Evolutionary conservation across 2,797 vertebrate genomes (phyloP), one percentile per base, ranked within the genome.

Genomic region (Tiaroga cobitis): DNA sequence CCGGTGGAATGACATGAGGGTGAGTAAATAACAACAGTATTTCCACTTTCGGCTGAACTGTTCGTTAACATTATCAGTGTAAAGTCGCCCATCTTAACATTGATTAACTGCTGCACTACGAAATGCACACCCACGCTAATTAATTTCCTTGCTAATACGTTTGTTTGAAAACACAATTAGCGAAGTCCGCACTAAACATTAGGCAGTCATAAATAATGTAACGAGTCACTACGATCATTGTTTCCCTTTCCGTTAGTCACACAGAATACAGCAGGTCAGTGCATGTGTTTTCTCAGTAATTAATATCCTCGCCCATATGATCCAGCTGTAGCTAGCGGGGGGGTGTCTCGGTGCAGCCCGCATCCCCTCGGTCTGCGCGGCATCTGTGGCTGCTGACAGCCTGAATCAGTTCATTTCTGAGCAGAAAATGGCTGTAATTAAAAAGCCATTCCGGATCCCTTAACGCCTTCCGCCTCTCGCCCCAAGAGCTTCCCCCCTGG

Each of bases 391-490:
- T 29, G 29, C 65, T 85, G 87, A 89, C 80, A 85, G 86, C 56
- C 34, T 43, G 70, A 51, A 84, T 89, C 85, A 75, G 76, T 89
- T 87, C 72, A 65, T 85, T 84, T 82, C 80, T 78, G 59, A 59
- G 82, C 61, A 85, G 81, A 82, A 81, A 83, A 82, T 67, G 70
- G 26, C 43, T 75, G 85, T 85, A 86, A 91, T 90, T 89, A 91
- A 88, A 88, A 90, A 88, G 81, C 54, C 79, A 87, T 91, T 88
- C 54, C 73, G 73, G 67, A 87, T 88, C 69, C 83, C 78, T 68
- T 72, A 84, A 82, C 34, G 70, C 49, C 63, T 69, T 51, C 83
- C 16, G 32, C 54, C 76, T 34, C 83, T 69, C 21, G 39, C 54
- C 18, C 59, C 56, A 80, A 70, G 65, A 85, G 76, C 76, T 59